Percentiles rank a stretch among this genome's conserved stretches.
These are phyloP conservation scores for Pachliopta kotzebuea DNA, from an alignment of 2,888 invertebrate genomes.

Conservation along the genomic window DNA sequence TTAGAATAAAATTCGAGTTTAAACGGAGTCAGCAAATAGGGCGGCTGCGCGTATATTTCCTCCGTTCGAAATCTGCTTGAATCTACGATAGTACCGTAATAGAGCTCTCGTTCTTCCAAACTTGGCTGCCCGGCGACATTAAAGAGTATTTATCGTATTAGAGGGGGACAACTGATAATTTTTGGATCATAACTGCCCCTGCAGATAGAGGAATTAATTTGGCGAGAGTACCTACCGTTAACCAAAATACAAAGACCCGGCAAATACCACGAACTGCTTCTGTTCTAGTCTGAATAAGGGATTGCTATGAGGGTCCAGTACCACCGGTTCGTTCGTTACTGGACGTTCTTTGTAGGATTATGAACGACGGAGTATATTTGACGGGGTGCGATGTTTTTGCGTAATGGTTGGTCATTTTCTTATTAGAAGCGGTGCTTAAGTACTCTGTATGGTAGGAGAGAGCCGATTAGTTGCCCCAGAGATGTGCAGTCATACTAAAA, in stretches of 20 bases:
- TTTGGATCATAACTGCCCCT: slow-evolving; percentile 74
- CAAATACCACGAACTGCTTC: slow-evolving; percentile 38
- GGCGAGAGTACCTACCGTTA: slow-evolving; percentile 46
- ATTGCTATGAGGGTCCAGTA: slow-evolving; percentile 37
- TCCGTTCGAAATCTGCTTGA: slow-evolving; percentile 8
- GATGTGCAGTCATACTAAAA: neutral
- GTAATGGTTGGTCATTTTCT: slow-evolving; percentile 61
- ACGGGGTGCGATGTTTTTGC: slow-evolving; percentile 69
- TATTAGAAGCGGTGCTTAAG: slow-evolving; percentile 48
- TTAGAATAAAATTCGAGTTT: slow-evolving; percentile 10
- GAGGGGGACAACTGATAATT: slow-evolving; percentile 71
- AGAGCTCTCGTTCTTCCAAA: slow-evolving; percentile 30
- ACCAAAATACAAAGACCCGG: slow-evolving; percentile 52
- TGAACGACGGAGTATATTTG: slow-evolving; percentile 53
- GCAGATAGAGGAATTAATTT: slow-evolving; percentile 75
- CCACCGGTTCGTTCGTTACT: slow-evolving; percentile 53
- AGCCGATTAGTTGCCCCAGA: slow-evolving; percentile 32
- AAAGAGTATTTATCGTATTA: slow-evolving; percentile 68
- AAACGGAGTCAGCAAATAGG: neutral
- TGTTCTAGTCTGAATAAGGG: slow-evolving; percentile 30
- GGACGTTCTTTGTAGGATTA: slow-evolving; percentile 78
- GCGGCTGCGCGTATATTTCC: neutral
- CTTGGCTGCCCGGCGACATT: slow-evolving; percentile 56
- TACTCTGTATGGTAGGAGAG: slow-evolving; percentile 35
- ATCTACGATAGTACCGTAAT: slow-evolving; percentile 26